Evolutionary conservation across 2,888 invertebrate genomes (phyloP).

Genomic region (Hirtodrosophila trivittata): DNA sequence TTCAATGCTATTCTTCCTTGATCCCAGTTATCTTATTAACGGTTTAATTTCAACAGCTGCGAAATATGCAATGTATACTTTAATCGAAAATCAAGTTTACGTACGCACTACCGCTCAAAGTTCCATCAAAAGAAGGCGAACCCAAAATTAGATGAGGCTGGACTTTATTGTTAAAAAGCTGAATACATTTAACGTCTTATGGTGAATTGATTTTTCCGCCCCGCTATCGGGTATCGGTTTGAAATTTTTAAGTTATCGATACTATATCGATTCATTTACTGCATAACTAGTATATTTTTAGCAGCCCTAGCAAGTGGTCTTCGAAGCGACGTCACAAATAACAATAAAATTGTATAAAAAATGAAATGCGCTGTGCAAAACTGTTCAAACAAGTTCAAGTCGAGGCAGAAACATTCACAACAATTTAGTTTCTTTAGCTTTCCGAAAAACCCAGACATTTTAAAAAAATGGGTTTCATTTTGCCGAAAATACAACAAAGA

Average conservation of each 20-base stretch:
- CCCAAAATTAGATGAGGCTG: not conserved
- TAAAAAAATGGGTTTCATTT: slow-evolving; percentile 50
- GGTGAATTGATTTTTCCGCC: no score
- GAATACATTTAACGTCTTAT: not conserved
- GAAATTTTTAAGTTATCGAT: no score
- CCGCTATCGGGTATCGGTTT: no score
- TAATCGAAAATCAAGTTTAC: slow-evolving; percentile 47
- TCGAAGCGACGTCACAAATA: slow-evolving; percentile 49
- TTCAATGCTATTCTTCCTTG: no score
- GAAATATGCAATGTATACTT: slow-evolving; percentile 47
- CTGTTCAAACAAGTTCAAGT: slow-evolving; percentile 55
- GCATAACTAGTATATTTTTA: not conserved
- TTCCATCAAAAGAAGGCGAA: slow-evolving; percentile 24
- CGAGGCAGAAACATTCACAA: slow-evolving; percentile 43
- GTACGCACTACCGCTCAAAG: slow-evolving; percentile 42
- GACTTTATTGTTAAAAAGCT: not conserved
- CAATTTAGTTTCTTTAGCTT: slow-evolving; percentile 59
- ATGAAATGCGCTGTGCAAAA: slow-evolving; percentile 61
- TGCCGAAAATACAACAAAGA: slow-evolving; percentile 50
- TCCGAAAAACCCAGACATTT: slow-evolving; percentile 42
- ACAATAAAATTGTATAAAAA: slow-evolving; percentile 30
- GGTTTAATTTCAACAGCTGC: slow-evolving; percentile 36
- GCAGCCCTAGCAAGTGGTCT: slow-evolving; percentile 25
- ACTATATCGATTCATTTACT: slow-evolving; percentile 23
- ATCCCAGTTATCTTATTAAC: no score